These are phyloP conservation scores for Heliconius congener DNA, from an alignment of 1,140 invertebrate genomes.

Conservation along the genomic window DNA sequence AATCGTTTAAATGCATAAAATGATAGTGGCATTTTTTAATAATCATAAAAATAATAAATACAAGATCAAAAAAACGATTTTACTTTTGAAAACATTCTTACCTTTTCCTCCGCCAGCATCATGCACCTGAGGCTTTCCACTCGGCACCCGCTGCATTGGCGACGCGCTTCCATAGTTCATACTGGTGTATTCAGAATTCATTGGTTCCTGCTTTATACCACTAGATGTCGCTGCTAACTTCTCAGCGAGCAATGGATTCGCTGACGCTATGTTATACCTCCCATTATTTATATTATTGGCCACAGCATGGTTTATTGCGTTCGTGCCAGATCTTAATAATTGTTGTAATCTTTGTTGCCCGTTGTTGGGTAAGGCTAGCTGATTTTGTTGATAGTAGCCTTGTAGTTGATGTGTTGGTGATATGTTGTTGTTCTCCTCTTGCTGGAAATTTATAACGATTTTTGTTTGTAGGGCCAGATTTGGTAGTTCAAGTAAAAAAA, in stretches of 20 bases:
- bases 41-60: too few relatives aligned
- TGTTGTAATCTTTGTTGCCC: constrained; percentile 76
- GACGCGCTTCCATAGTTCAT: constrained; percentile 78
- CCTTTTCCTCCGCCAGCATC: constrained; percentile 80
- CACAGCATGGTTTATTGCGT: constrained; percentile 73
- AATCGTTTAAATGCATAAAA: too few relatives aligned
- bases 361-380: constrained; percentile 63
- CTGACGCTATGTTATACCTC: constrained; percentile 90
- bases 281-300: constrained; percentile 82
- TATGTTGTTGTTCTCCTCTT: constrained; percentile 81
- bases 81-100: constrained; percentile 49
- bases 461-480: background rate
- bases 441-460: constrained; percentile 54
- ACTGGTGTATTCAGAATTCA: constrained; percentile 77
- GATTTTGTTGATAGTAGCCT: constrained; percentile 68
- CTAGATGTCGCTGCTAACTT: constrained; percentile 83
- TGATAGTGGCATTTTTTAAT: too few relatives aligned
- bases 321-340: constrained; percentile 69
- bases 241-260: constrained; percentile 89
- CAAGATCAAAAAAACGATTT: too few relatives aligned
- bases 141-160: constrained; percentile 79
- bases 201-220: constrained; percentile 80
- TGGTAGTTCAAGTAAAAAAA: background rate
- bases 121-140: constrained; percentile 75
- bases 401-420: constrained; percentile 73